Conservation (phyloP, 2,797 vertebrate genomes). For the Erethizon dorsatum region DNA sequence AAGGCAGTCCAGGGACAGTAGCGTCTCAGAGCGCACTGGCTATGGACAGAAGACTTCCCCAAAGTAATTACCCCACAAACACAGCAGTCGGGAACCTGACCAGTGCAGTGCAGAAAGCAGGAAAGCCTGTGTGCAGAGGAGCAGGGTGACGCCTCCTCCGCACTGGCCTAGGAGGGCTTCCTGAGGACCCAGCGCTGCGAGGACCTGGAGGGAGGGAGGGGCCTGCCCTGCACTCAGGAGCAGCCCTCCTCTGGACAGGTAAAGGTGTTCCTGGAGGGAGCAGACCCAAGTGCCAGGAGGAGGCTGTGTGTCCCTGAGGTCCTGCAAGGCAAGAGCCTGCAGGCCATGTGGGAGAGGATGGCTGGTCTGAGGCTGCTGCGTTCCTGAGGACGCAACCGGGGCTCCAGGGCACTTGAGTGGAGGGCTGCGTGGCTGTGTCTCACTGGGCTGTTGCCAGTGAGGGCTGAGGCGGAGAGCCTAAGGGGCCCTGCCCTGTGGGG, state of each 20-base stretch:
- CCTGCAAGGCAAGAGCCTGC: background rate
- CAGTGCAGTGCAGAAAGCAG: accelerated
- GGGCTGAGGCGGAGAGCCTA: background rate
- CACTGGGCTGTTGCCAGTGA: background rate
- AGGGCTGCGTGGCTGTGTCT: background rate
- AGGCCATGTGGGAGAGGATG: background rate
- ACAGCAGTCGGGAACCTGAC: too few species aligned
- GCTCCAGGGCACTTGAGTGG: background rate
- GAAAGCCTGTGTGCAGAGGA: accelerated
- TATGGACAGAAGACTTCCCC: too few species aligned
- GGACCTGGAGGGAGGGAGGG: background rate
- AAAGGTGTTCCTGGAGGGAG: background rate
- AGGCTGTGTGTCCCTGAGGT: background rate
- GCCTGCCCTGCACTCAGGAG: background rate
- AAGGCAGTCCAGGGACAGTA: too few species aligned
- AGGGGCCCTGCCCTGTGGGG: background rate
- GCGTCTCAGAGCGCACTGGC: background rate
- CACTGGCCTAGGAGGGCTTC: too few species aligned
- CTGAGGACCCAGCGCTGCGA: accelerated
- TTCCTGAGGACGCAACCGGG: too few species aligned
- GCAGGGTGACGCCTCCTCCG: background rate
- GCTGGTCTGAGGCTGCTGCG: accelerated
- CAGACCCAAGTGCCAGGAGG: too few species aligned
- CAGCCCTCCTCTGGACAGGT: background rate
- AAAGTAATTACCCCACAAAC: background rate